These are phyloP conservation scores for Anser cygnoides DNA, from an alignment of 2,113 vertebrate genomes.

Conservation along the genomic window DNA sequence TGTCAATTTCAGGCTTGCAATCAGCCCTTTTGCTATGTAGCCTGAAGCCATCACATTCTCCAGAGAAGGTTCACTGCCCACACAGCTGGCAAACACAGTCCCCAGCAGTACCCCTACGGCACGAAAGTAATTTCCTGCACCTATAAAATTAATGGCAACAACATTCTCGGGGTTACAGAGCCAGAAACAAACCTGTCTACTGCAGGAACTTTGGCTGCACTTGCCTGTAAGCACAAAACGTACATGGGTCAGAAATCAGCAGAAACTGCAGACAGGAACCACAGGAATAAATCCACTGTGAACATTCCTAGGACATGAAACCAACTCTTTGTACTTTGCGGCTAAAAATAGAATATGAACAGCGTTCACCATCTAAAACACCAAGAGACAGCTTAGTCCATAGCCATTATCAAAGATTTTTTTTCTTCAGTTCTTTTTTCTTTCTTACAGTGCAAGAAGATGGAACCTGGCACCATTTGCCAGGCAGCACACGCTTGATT, in stretches of 20 bases:
- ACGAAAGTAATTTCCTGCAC: rapidly evolving
- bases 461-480: not conserved
- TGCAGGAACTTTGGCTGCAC: not conserved
- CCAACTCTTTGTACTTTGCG: not conserved
- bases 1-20: not conserved
- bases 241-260: not conserved
- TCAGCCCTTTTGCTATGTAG: not conserved
- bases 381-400: not conserved
- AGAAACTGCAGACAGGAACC: not conserved
- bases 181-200: not conserved
- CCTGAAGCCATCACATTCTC: not conserved
- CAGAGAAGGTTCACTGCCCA: not conserved
- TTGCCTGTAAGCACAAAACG: not conserved
- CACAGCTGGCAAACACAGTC: not conserved
- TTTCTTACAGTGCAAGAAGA: not conserved
- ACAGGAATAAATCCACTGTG: not conserved
- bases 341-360: not conserved
- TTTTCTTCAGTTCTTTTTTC: not conserved
- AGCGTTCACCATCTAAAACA: not conserved
- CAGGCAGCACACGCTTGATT: not conserved
- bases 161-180: not conserved
- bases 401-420: not conserved
- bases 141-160: not conserved
- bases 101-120: not conserved
- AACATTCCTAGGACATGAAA: not conserved